A percentile compares a stretch with the other conserved stretches of the same genome.
These are phyloP conservation scores for Lypha dubia DNA, from an alignment of 2,888 invertebrate species.

Conservation along the genomic window DNA sequence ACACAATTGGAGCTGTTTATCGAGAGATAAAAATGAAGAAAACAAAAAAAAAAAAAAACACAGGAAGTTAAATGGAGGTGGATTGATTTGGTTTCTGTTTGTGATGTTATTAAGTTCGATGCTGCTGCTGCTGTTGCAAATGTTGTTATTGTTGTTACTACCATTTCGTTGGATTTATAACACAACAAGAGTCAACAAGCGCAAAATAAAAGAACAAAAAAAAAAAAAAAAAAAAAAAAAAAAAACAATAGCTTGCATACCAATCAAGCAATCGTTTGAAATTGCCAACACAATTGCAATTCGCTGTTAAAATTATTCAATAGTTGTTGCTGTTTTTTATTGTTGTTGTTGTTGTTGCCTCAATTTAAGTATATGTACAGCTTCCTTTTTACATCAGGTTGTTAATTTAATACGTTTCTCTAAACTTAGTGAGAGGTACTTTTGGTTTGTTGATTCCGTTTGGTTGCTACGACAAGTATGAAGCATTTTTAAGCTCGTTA, in stretches of 20 bases:
- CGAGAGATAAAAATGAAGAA: too few species aligned
- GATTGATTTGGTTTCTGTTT: slow-evolving; percentile 68
- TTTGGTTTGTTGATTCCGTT: background rate
- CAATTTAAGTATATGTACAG: slow-evolving; percentile 55
- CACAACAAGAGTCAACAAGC: slow-evolving; percentile 57
- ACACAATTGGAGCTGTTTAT: slow-evolving; percentile 45
- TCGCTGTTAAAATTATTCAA: slow-evolving; percentile 46
- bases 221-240: background rate
- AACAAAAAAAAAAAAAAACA: slow-evolving; percentile 39
- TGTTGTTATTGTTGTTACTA: slow-evolving; percentile 71
- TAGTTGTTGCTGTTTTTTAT: slow-evolving; percentile 45
- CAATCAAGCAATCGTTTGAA: slow-evolving; percentile 58
- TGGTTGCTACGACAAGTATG: background rate
- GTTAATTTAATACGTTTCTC: slow-evolving; percentile 5
- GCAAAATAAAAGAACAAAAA: slow-evolving; percentile 28
- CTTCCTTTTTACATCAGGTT: slow-evolving; percentile 52
- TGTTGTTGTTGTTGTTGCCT: slow-evolving; percentile 27
- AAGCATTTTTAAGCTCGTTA: background rate
- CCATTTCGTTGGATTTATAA: slow-evolving; percentile 75
- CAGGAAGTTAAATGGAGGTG: slow-evolving; percentile 74
- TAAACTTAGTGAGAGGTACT: background rate
- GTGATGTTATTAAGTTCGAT: slow-evolving; percentile 36
- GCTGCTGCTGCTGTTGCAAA: slow-evolving; percentile 40
- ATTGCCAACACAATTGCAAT: slow-evolving; percentile 47
- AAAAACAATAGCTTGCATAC: slow-evolving; percentile 61